These are phyloP conservation scores for Jordanella pulchra DNA, from an alignment of 2,797 vertebrate species.

Conservation along the genomic window DNA sequence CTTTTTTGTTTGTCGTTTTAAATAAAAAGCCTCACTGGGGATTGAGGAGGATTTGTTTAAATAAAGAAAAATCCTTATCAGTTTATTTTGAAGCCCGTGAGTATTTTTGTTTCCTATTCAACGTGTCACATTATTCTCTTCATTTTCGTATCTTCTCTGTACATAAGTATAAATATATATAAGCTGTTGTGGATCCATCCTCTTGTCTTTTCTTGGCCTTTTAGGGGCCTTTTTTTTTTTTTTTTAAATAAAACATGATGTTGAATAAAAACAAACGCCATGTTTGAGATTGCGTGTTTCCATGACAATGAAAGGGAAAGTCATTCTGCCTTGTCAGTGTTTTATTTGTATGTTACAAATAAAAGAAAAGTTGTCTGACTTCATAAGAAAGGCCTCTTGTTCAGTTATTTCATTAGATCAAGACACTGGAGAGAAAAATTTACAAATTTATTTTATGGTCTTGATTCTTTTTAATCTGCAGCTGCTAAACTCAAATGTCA, in stretches of 20 bases:
- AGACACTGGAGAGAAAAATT: too few relatives aligned
- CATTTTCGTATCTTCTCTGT: constrained; percentile 56
- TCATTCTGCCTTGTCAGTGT: constrained; percentile 84
- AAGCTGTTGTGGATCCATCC: constrained; percentile 70
- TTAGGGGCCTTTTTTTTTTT: constrained; percentile 71
- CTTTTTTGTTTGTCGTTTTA: background rate
- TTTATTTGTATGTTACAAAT: constrained; percentile 90
- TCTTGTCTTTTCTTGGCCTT: constrained; percentile 72
- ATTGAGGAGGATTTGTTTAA: constrained; percentile 32
- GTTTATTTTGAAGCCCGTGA: constrained; percentile 51
- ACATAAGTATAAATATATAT: constrained; percentile 47
- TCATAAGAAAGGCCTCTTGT: constrained; percentile 42
- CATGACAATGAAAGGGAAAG: constrained; percentile 77
- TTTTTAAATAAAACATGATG: constrained; percentile 49
- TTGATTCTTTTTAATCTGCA: too few relatives aligned
- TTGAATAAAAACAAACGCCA: constrained; percentile 44
- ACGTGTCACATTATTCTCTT: constrained; percentile 47
- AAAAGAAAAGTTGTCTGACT: constrained; percentile 86
- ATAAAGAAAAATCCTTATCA: constrained; percentile 34
- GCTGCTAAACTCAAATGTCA: too few relatives aligned
- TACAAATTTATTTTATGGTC: too few relatives aligned
- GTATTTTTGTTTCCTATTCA: constrained; percentile 46
- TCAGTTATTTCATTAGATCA: background rate
- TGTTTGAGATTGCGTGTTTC: constrained; percentile 75
- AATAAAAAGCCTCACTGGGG: constrained; percentile 14